Evolutionary conservation across 2,797 vertebrate genomes (phyloP), one percentile per base, ranked within the genome.

Genomic region (Mallotus villosus): DNA sequence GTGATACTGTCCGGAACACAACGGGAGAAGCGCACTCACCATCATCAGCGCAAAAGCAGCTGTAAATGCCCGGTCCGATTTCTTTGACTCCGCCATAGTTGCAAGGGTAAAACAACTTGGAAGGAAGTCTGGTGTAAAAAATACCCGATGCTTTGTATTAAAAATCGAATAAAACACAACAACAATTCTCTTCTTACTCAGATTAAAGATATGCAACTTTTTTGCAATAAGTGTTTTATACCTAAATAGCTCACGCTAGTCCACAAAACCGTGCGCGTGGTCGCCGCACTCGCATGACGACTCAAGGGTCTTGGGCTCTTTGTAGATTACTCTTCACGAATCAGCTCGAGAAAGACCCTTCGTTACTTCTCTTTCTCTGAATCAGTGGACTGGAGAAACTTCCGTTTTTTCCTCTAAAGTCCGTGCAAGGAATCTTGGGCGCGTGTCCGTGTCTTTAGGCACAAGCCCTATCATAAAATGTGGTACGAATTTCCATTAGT

Each of bases 1-100:
- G 53, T 94, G 92, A 70, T 93, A 91, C 64, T 93, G 93, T 70
- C 80, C 90, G 12, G 63, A 83, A 64, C 82, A 73, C 75, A 70
- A 64, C 7, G 79, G 82, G 68, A 85, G 51, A 24, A 94, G 74
- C 63, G 87, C 88, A 75, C 85, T 87, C 79, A 93, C 61, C 68
- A 76, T 87, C 86, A 88, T 75, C 82, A 88, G 71, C 25, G 71
- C 77, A 69, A 79, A 87, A 85, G 78, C 85, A 84, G 83, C 27
- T 84, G 85, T 84, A 82, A 85, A 88, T 85, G 85, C 34, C 55
- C 29, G n/a, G 27, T 17, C 49, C 9, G 5, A 12, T 32, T 14
- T 16, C 17, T 49, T 16, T 4, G 51, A 62, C 51, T 57, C 83
- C 90, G 90, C 88, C 91, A 92, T 92, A 88, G 88, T 87, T 79